Conservation (phyloP, 2,113 vertebrate genomes). For the Syngnathoides biaculeatus region DNA sequence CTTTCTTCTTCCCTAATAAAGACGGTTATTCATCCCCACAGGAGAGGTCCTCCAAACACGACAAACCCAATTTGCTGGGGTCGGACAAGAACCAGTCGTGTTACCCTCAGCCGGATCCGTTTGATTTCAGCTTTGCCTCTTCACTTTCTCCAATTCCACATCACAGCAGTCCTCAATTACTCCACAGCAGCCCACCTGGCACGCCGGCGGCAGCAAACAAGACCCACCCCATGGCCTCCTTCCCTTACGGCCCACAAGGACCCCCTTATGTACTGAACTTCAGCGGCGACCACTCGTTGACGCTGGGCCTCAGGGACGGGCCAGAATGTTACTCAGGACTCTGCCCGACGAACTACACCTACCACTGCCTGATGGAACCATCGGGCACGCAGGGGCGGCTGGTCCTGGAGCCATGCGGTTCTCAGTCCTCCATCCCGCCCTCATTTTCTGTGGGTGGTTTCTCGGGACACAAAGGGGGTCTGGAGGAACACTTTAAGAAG, state of each 20-base stretch:
- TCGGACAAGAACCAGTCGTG: constrained; percentile 63
- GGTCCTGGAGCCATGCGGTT: constrained; percentile 71
- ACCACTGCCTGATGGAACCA: constrained; percentile 79
- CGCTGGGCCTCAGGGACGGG: constrained; percentile 72
- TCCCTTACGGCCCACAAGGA: constrained; percentile 61
- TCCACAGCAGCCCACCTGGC: constrained; percentile 50
- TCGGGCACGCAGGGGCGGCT: constrained; percentile 76
- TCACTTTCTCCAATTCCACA: constrained; percentile 62
- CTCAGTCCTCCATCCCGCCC: constrained; percentile 50
- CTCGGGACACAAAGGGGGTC: constrained; percentile 58
- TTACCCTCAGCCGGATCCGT: constrained; percentile 67
- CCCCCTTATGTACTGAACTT: constrained; percentile 77
- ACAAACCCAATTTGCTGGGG: constrained; percentile 36
- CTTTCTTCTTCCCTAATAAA: constrained; percentile 65
- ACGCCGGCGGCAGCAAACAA: constrained; percentile 61
- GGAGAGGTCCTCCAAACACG: constrained; percentile 52
- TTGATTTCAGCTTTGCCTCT: constrained; percentile 63
- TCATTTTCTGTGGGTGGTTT: constrained; percentile 63
- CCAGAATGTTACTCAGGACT: constrained; percentile 66
- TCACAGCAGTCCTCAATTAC: constrained; percentile 60
- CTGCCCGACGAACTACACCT: constrained; percentile 73
- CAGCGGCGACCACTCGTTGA: constrained; percentile 75
- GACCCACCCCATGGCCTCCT: constrained; percentile 50
- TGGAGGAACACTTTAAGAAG: constrained; percentile 61
- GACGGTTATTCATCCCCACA: constrained; percentile 49